phyloP scores from a whole-genome alignment of 2,888 invertebrate species.

The Listrodromus nycthemerus region DNA sequence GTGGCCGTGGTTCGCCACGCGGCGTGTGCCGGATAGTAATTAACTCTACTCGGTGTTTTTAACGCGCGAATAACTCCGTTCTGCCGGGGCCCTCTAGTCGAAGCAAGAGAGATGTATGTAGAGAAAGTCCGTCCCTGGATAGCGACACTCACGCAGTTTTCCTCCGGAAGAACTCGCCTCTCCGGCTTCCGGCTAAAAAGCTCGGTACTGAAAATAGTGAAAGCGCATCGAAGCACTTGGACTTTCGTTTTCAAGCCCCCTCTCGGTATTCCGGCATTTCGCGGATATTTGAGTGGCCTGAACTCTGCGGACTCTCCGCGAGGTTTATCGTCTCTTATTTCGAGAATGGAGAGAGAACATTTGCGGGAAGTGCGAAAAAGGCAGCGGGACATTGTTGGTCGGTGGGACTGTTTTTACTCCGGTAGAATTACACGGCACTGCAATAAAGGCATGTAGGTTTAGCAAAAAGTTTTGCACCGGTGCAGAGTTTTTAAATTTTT shows the following conservation, averaged over 20 bases:
- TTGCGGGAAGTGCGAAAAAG: constrained; percentile 5
- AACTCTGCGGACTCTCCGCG: constrained; percentile 10
- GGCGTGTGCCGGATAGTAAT: constrained; percentile 50
- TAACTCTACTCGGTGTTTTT: constrained; percentile 57
- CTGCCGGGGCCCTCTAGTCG: neutral
- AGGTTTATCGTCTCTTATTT: constrained; percentile 38
- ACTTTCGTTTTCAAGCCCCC: neutral
- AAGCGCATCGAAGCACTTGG: neutral
- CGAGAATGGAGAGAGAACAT: constrained; percentile 23
- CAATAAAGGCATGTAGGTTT: too few relatives aligned
- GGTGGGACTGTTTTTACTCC: neutral
- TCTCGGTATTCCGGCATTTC: neutral
- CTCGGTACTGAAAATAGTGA: constrained; percentile 14
- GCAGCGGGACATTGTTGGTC: neutral
- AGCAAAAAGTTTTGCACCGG: too few relatives aligned
- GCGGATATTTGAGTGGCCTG: constrained; percentile 23
- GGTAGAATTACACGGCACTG: too few relatives aligned
- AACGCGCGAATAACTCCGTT: constrained; percentile 53
- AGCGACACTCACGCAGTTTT: constrained; percentile 6
- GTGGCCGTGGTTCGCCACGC: constrained; percentile 32
- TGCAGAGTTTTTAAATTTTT: too few relatives aligned
- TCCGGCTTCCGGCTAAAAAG: constrained; percentile 47
- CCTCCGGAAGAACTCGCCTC: constrained; percentile 29
- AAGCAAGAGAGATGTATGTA: neutral
- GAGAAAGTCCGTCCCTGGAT: neutral